Evolutionary conservation across 2,888 invertebrate species (phyloP), one percentile per base, ranked within the genome.

Genomic region (Chaitophorus viminalis): DNA sequence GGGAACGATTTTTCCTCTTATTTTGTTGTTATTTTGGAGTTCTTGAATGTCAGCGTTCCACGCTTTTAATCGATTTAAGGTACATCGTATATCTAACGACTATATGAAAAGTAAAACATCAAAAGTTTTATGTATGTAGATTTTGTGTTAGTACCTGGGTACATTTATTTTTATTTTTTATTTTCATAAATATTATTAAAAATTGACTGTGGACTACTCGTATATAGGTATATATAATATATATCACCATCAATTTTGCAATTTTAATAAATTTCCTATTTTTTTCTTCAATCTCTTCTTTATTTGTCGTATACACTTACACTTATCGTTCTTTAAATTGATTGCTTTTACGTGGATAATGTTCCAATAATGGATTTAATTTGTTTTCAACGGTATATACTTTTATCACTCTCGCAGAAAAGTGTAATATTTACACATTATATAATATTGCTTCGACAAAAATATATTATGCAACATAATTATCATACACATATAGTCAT

Each of bases 401-500:
- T 33, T n/a, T 74, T 25, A 74, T 81, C 5, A 39, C 4, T 18
- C 25, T 31, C 81, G 31, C 70, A 70, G 81, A 11, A 81, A 70
- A 81, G 31, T 46, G 65, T 68, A 81, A 46, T 70, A 70, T 81
- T 68, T 31, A 36, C 36, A 36, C 39, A 21, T 68, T 25, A 46
- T 81, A 60, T 46, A 25, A 81, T 25, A 46, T 70, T 46, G 8
- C 31, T 39, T 81, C 81, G 31, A 81, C 68, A 68, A 46, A 81
- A 81, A 70, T 70, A 70, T 31, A 81, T 70, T 70, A 46, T 31
- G 81, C 46, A 81, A 81, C 31, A 81, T 70, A 46, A 70, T 81
- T 70, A 81, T 81, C 70, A 46, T 81, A 68, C n/a, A 17, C 29
- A n/a, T n/a, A n/a, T n/a, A n/a, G n/a, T n/a, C n/a, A n/a, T n/a